Percentiles rank a stretch among this genome's conserved stretches.
phyloP scores from a whole-genome alignment of 2,888 invertebrate species.

The Diarsia brunnea region DNA sequence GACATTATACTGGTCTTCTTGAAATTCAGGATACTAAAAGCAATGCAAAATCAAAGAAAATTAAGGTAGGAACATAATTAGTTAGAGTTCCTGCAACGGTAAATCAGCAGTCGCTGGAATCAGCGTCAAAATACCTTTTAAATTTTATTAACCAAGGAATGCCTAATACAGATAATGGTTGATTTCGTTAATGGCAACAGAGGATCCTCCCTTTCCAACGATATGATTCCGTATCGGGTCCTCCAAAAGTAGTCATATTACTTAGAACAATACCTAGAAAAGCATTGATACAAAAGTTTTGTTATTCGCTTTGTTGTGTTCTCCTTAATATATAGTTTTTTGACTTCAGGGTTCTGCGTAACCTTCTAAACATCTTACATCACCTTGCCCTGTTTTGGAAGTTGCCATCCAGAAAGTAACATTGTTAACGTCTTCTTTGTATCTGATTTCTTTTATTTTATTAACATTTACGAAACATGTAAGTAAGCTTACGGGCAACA shows the following conservation, averaged over 20 bases:
- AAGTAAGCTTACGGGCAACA: conserved; percentile 1
- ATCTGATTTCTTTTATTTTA: conserved; percentile 7
- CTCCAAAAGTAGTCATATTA: not conserved
- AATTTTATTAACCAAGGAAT: too few species aligned
- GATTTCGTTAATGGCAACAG: not conserved
- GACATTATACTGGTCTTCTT: not conserved
- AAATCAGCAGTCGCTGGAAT: not conserved
- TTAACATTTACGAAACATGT: conserved; percentile 4
- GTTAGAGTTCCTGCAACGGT: not conserved
- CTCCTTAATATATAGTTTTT: not conserved
- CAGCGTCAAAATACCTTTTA: not conserved
- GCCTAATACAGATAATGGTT: not conserved
- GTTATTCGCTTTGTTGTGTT: not conserved
- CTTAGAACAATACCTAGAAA: not conserved
- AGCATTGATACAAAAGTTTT: too few species aligned
- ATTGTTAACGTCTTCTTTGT: not conserved
- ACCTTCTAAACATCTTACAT: conserved; percentile 1
- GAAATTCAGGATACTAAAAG: not conserved
- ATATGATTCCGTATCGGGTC: too few species aligned
- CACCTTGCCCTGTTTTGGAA: not conserved
- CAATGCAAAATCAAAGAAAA: not conserved
- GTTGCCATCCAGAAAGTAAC: conserved; percentile 15
- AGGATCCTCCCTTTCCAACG: not conserved
- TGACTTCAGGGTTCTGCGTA: conserved; percentile 6
- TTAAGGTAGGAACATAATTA: not conserved